Evolutionary conservation across 2,113 vertebrate species (phyloP), one percentile per base, ranked within the genome.

Genomic region (Chlamydotis undulata): DNA sequence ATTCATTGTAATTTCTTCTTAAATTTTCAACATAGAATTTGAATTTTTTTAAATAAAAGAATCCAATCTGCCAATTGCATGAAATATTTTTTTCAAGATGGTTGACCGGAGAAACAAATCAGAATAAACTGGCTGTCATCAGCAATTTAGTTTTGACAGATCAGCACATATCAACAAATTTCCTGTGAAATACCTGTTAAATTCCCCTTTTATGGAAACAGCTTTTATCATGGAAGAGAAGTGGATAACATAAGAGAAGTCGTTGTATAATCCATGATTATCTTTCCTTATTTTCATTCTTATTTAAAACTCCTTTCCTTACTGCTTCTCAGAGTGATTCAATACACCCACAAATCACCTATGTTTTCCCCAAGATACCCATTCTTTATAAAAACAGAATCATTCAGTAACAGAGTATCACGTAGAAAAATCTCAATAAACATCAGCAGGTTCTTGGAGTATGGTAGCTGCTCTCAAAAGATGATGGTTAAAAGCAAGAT

Each of bases 101-200:
- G 68, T 59, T 81, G 56, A 74, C 52, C 59, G 52, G 68, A 59
- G 52, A 93, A 94, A 83, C 28, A 83, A 78, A 87, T 70, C 73
- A 83, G 68, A 95, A 93, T 84, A 89, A 91, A 87, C 19, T 19
- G 43, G 17, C 73, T 96, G 84, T 45, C 81, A 86, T 39, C 47
- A 56, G 67, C 35, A 90, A 92, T 88, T 85, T 5, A 0, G 37
- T 52, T 55, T 43, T 83, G 94, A 85, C 75, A 78, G 78, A 77
- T 57, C 26, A 69, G 45, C 25, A 52, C 56, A 12, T 13, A 61
- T 33, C 85, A 65, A 61, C 31, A 70, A 23, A 60, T 85, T 84
- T 59, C 65, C 60, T 60, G 65, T 78, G 69, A 87, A 94, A 90
- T 56, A 71, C 49, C 53, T 91, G 69, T 24, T 90, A 37, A 74